Percentiles rank a stretch among this genome's conserved stretches.
Evolutionary conservation across 2,797 vertebrate species (phyloP).

Genomic region (Pristis pectinata): DNA sequence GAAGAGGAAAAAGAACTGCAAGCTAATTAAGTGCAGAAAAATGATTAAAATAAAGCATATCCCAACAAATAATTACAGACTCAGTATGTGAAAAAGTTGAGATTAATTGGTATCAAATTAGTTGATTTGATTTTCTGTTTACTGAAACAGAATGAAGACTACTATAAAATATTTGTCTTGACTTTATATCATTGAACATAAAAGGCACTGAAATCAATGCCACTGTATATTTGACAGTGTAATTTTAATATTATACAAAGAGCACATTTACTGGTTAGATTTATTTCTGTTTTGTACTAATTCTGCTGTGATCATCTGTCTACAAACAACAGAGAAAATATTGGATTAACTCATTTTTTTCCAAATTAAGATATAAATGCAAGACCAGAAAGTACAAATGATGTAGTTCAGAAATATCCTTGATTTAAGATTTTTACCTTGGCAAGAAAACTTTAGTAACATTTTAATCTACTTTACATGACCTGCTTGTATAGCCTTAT

Average conservation of each 20-base stretch:
- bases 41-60: conserved; percentile 42
- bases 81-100: neutral
- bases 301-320: neutral
- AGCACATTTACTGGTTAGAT: neutral
- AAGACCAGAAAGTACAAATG: neutral
- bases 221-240: neutral
- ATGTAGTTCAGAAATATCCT: neutral
- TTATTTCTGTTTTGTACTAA: neutral
- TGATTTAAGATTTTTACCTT: neutral
- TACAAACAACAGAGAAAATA: neutral
- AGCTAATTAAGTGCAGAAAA: conserved; percentile 47
- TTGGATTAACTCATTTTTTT: neutral
- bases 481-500: neutral
- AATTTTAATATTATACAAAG: neutral
- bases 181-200: neutral
- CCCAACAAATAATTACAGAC: conserved; percentile 12
- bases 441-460: neutral
- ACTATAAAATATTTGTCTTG: neutral
- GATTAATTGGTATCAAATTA: neutral
- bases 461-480: neutral
- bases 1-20: conserved; percentile 30
- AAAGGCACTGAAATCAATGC: neutral
- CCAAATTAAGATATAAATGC: neutral
- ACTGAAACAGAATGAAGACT: neutral
- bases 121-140: conserved; percentile 3